Conservation (phyloP, 2,113 vertebrate species). For the Ceratotherium simum region DNA sequence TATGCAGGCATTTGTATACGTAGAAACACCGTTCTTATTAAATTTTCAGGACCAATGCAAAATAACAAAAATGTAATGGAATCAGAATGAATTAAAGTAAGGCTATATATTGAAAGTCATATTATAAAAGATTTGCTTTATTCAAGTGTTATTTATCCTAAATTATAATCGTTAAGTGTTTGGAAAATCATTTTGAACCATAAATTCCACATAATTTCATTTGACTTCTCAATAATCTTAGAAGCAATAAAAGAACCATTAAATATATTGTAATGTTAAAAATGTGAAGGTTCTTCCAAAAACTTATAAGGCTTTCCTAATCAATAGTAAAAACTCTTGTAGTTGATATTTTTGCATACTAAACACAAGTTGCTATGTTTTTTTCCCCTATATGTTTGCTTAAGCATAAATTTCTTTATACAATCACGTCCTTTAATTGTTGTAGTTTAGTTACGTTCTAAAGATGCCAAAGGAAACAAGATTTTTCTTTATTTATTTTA, state of each 20-base stretch:
- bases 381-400: constrained; percentile 77
- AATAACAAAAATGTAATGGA: constrained; percentile 78
- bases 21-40: constrained; percentile 73
- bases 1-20: constrained; percentile 79
- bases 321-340: constrained; percentile 69
- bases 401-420: constrained; percentile 75
- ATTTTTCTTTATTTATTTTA: constrained; percentile 84
- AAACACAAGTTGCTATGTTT: constrained; percentile 76
- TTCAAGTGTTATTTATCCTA: constrained; percentile 67
- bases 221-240: constrained; percentile 78
- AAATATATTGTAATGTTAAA: constrained; percentile 79
- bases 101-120: constrained; percentile 78
- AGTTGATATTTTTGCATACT: constrained; percentile 83
- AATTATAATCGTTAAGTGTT: constrained; percentile 71
- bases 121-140: constrained; percentile 75
- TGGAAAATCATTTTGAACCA: constrained; percentile 74
- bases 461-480: constrained; percentile 89
- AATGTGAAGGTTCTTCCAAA: constrained; percentile 77
- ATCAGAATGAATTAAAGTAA: constrained; percentile 74
- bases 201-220: constrained; percentile 70
- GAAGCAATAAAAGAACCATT: constrained; percentile 83
- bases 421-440: constrained; percentile 76
- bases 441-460: constrained; percentile 84
- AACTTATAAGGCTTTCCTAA: constrained; percentile 69
- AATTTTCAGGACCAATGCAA: constrained; percentile 76